Conservation (phyloP, 2,888 invertebrate species). For the Scrobipalpa atriplicella region DNA sequence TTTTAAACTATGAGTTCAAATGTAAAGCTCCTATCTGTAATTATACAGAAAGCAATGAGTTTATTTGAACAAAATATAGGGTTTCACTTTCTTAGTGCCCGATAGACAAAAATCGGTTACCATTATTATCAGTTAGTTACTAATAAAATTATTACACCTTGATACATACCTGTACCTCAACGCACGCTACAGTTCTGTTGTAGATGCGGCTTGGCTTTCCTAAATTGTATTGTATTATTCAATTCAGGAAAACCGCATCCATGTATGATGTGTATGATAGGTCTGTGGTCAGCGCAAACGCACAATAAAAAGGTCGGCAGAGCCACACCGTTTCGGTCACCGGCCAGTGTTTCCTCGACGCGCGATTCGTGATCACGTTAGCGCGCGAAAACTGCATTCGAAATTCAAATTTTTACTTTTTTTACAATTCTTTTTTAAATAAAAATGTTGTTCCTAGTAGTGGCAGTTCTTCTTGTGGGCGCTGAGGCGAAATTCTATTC, state of each 20-base stretch:
- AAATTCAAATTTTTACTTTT: neutral
- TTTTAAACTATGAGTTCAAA: too few relatives aligned
- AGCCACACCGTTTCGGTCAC: constrained; percentile 54
- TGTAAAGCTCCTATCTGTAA: too few relatives aligned
- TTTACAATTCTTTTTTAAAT: constrained; percentile 36
- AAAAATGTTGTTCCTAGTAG: constrained; percentile 64
- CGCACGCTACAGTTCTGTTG: too few relatives aligned
- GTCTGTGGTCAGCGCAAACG: constrained; percentile 71
- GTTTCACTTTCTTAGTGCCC: too few relatives aligned
- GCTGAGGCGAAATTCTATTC: constrained; percentile 72
- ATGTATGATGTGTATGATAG: constrained; percentile 37
- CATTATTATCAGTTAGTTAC: too few relatives aligned
- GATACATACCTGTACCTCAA: too few relatives aligned
- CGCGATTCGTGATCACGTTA: constrained; percentile 72
- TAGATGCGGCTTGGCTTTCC: too few relatives aligned
- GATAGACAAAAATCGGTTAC: too few relatives aligned
- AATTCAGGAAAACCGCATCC: constrained; percentile 5
- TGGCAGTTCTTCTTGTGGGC: constrained; percentile 62
- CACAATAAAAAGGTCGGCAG: constrained; percentile 67
- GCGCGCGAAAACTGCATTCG: constrained; percentile 57
- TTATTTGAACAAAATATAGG: too few relatives aligned
- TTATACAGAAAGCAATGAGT: too few relatives aligned
- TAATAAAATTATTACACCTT: too few relatives aligned
- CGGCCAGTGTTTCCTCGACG: constrained; percentile 54
- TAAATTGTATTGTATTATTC: neutral